Evolutionary conservation across 2,888 invertebrate species (phyloP).

Genomic region (Prenolepis imparis): DNA sequence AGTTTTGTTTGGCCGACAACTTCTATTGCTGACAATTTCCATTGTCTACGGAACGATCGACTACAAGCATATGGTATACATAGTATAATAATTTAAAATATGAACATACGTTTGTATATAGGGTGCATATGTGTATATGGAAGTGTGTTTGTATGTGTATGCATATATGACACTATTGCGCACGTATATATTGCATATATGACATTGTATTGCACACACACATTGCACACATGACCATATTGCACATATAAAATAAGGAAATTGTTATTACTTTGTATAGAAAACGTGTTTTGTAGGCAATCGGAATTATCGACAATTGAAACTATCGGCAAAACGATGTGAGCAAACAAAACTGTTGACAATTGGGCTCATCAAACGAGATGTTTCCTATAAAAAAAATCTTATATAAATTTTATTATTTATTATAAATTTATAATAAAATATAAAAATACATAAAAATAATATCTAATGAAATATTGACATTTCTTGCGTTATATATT

Average conservation of each 20-base stretch:
- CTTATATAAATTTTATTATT: not conserved
- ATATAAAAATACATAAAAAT: not conserved
- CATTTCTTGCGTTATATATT: too few species aligned
- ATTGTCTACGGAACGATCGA: not conserved
- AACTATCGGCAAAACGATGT: not conserved
- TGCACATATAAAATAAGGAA: too few species aligned
- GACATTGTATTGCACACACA: too few species aligned
- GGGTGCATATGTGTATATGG: too few species aligned
- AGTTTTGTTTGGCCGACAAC: not conserved
- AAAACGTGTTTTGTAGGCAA: not conserved
- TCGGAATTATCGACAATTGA: not conserved
- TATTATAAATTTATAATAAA: not conserved
- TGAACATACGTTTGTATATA: too few species aligned
- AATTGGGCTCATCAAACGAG: not conserved
- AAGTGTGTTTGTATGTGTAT: not conserved
- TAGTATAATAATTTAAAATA: too few species aligned
- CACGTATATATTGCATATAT: too few species aligned
- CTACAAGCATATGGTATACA: not conserved
- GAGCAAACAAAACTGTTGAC: not conserved
- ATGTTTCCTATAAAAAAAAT: not conserved
- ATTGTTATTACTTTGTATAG: too few species aligned
- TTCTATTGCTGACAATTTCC: not conserved
- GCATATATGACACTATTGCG: too few species aligned
- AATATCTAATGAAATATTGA: too few species aligned
- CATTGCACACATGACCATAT: too few species aligned